Evolutionary conservation across 1,140 invertebrate species (phyloP).

Genomic region (Eriosoma lanigerum): DNA sequence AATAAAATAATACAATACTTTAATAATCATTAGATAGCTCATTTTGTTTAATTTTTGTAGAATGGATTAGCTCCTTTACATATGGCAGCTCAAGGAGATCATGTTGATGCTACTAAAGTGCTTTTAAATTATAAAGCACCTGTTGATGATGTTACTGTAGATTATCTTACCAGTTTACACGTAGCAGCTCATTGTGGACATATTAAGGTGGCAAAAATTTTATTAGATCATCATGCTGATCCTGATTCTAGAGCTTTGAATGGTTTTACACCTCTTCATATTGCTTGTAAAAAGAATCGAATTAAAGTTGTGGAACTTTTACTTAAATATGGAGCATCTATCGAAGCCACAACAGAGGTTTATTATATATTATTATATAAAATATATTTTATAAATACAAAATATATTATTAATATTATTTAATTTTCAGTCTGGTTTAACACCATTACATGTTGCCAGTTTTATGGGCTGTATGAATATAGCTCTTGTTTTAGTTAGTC

Average conservation of each 20-base stretch:
- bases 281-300: conserved; percentile 98
- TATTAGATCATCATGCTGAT: conserved; percentile 92
- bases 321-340: conserved; percentile 91
- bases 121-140: conserved; percentile 90
- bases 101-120: conserved; percentile 90
- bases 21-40: neutral
- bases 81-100: conserved; percentile 96
- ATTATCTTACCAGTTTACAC: conserved; percentile 95
- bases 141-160: conserved; percentile 96
- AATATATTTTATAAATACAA: too few species aligned
- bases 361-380: conserved; percentile 39
- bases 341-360: conserved; percentile 83
- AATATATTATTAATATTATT: conserved; percentile 49
- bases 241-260: conserved; percentile 95
- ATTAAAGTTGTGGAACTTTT: conserved; percentile 95
- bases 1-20: too few species aligned
- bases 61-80: conserved; percentile 88
- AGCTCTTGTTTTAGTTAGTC: conserved; percentile 92
- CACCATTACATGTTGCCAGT: conserved; percentile 94
- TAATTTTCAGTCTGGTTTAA: conserved; percentile 77
- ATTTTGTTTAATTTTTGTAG: conserved; percentile 60
- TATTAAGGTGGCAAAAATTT: conserved; percentile 89
- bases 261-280: conserved; percentile 97
- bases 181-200: conserved; percentile 95
- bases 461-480: conserved; percentile 99